These are phyloP conservation scores for Catostylus mosaicus DNA, from an alignment of 30 jellyfish, hydroid and myxozoan species.

Conservation along the genomic window DNA sequence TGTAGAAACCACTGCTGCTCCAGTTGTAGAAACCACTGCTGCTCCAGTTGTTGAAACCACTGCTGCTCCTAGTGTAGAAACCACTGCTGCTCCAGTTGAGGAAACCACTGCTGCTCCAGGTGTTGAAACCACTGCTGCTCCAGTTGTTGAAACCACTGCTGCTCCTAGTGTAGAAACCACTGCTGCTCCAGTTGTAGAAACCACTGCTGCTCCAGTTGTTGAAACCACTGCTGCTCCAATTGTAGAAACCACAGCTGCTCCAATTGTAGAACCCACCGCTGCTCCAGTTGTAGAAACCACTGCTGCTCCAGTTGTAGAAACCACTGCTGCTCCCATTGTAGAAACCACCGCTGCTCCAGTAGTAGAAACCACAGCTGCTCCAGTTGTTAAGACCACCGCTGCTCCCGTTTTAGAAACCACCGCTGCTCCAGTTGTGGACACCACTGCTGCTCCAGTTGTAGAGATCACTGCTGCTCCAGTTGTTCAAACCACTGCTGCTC, in stretches of 20 bases:
- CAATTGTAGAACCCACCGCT: constrained; percentile 6
- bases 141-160: constrained; percentile 15
- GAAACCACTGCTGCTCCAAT: constrained; percentile 7
- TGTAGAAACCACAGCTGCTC: constrained; percentile 15
- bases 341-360: constrained; percentile 51
- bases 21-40: constrained; percentile 1
- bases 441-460: constrained; percentile 15
- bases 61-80: constrained; percentile 1
- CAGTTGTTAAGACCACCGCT: constrained; percentile 40
- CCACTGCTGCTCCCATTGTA: constrained; percentile 11
- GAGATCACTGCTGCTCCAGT: constrained; percentile 38
- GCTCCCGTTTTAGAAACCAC: constrained; percentile 45
- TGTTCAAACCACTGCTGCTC: constrained; percentile 20
- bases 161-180: constrained; percentile 9
- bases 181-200: constrained; percentile 10
- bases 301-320: neutral
- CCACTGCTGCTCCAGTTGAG: neutral
- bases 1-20: constrained; percentile 40
- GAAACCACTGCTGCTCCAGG: neutral
- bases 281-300: constrained; percentile 14
- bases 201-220: constrained; percentile 12
- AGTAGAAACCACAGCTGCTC: constrained; percentile 35
- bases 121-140: neutral
- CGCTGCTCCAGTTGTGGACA: constrained; percentile 3
- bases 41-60: constrained; percentile 30